Evolutionary conservation across 2,113 vertebrate genomes (phyloP).

Genomic region (Taurulus bubalis): DNA sequence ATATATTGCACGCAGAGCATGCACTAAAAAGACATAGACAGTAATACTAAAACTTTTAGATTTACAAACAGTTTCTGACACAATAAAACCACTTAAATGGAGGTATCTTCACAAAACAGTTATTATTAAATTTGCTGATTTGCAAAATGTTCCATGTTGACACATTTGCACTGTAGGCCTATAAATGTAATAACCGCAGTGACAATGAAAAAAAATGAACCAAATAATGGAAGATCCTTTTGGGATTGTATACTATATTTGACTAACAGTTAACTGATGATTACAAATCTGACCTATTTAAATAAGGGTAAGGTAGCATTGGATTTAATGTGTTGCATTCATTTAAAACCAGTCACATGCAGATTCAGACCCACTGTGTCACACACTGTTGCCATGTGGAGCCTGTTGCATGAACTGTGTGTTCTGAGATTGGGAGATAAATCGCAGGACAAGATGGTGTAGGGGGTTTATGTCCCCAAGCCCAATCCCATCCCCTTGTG

Average conservation of each 20-base stretch:
- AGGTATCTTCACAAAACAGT: neutral
- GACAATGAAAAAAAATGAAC: neutral
- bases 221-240: conserved; percentile 4
- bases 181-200: neutral
- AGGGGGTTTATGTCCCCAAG: conserved; percentile 67
- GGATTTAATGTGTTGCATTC: neutral
- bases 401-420: conserved; percentile 54
- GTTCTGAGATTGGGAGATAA: conserved; percentile 68
- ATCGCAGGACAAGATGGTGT: conserved; percentile 74
- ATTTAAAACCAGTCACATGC: neutral
- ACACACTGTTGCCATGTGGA: neutral
- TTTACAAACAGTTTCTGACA: neutral
- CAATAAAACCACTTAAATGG: neutral
- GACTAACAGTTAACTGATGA: neutral
- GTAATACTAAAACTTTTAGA: neutral
- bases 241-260: neutral
- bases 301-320: neutral
- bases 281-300: neutral
- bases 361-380: conserved; percentile 6
- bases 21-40: neutral
- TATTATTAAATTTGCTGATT: neutral
- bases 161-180: neutral
- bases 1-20: conserved; percentile 2
- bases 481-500: conserved; percentile 77
- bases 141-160: neutral